These are phyloP conservation scores for Drosophila ironensis DNA, from an alignment of 1,140 invertebrate species.

Conservation along the genomic window DNA sequence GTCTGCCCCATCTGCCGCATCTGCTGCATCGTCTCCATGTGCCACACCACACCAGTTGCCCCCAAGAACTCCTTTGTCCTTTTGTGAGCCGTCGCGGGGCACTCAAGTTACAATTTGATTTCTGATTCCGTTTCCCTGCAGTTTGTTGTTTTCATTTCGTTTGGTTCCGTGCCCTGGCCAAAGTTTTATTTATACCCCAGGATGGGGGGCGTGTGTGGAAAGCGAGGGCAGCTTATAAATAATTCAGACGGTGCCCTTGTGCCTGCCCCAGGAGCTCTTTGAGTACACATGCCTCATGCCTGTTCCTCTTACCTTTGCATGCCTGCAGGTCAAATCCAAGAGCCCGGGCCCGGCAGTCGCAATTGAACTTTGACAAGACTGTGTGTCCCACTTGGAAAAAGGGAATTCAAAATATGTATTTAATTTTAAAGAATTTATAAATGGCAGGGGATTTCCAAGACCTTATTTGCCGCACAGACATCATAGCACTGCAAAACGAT, in stretches of 20 bases:
- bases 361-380: conserved; percentile 52
- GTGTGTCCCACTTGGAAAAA: neutral
- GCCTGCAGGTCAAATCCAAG: neutral
- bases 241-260: conserved; percentile 54
- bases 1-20: too few species aligned
- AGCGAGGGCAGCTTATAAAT: conserved; percentile 59
- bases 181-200: conserved; percentile 61
- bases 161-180: conserved; percentile 40
- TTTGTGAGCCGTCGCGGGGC: conserved; percentile 12
- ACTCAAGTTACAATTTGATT: conserved; percentile 76
- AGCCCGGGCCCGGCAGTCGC: too few species aligned
- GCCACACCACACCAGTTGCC: neutral
- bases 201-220: neutral
- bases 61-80: conserved; percentile 36
- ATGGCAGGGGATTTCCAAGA: neutral
- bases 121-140: conserved; percentile 57
- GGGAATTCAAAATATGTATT: neutral
- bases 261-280: conserved; percentile 8
- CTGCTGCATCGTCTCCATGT: too few species aligned
- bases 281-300: neutral
- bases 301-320: neutral
- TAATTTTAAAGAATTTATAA: neutral
- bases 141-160: conserved; percentile 40
- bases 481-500: too few species aligned
- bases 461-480: too few species aligned